Conservation (phyloP, 2,888 invertebrate genomes). For the Neuroscelio doddi region DNA sequence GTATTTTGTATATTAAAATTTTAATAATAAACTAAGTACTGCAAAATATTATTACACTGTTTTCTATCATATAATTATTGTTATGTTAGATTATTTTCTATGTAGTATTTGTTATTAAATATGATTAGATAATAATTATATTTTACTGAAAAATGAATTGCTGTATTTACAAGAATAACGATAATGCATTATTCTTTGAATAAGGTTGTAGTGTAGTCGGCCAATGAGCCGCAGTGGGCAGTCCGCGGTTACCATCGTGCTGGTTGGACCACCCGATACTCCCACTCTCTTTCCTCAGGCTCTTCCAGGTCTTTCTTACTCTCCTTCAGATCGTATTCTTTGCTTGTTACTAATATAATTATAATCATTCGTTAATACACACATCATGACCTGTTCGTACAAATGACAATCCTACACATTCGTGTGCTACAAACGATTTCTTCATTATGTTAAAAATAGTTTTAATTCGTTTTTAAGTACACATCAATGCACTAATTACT, state of each 20-base stretch:
- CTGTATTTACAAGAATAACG: slow-evolving; percentile 18
- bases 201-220: slow-evolving; percentile 55
- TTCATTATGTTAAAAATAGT: too few species aligned
- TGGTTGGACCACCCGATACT: slow-evolving; percentile 64
- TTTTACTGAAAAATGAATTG: too few species aligned
- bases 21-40: too few species aligned
- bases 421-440: not conserved
- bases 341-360: slow-evolving; percentile 37
- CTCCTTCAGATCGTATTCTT: slow-evolving; percentile 14
- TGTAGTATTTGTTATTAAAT: too few species aligned
- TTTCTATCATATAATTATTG: too few species aligned
- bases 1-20: too few species aligned
- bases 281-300: slow-evolving; percentile 51
- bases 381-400: slow-evolving; percentile 10
- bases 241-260: slow-evolving; percentile 63
- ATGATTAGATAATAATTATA: too few species aligned
- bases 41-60: too few species aligned
- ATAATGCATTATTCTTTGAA: slow-evolving; percentile 40
- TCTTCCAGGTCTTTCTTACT: slow-evolving; percentile 41
- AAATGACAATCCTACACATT: not conserved
- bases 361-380: slow-evolving; percentile 34
- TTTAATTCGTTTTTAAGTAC: too few species aligned
- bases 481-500: too few species aligned
- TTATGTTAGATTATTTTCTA: too few species aligned
- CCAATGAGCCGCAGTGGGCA: slow-evolving; percentile 70